phyloP scores from a whole-genome alignment of 2,113 vertebrate species.

The Bambusicola thoracicus region DNA sequence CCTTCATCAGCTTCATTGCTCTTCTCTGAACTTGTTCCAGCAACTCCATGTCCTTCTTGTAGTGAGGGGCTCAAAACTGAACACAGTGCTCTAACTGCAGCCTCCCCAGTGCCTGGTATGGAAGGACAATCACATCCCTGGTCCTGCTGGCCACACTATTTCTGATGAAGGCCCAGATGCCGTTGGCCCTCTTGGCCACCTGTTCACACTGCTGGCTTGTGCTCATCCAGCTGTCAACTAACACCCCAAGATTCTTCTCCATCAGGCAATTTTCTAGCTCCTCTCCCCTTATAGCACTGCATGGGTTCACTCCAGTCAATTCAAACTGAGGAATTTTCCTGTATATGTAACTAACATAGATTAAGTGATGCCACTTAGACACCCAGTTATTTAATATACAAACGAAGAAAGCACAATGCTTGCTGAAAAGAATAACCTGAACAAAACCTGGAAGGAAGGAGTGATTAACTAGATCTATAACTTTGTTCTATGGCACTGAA shows the following conservation, averaged over 20 bases:
- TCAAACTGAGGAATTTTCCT: neutral
- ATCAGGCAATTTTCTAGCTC: neutral
- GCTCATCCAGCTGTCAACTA: neutral
- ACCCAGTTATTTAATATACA: neutral
- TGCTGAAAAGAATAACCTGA: neutral
- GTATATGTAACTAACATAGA: neutral
- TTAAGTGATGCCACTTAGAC: neutral
- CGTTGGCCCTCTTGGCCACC: neutral
- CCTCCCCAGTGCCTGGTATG: neutral
- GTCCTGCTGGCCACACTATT: neutral
- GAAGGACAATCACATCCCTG: neutral
- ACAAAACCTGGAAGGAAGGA: neutral
- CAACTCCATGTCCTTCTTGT: neutral
- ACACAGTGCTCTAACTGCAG: neutral
- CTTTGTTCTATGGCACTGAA: rapidly evolving
- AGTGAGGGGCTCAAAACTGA: neutral
- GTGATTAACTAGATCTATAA: neutral
- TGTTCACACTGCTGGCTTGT: neutral
- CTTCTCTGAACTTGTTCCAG: neutral
- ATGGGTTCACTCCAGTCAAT: neutral
- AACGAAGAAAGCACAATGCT: neutral
- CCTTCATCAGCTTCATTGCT: neutral
- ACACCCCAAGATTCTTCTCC: neutral
- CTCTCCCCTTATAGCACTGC: neutral
- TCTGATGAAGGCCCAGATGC: neutral